phyloP scores from a whole-genome alignment of 1,140 invertebrate genomes.

The Scaptomyza pallida region DNA sequence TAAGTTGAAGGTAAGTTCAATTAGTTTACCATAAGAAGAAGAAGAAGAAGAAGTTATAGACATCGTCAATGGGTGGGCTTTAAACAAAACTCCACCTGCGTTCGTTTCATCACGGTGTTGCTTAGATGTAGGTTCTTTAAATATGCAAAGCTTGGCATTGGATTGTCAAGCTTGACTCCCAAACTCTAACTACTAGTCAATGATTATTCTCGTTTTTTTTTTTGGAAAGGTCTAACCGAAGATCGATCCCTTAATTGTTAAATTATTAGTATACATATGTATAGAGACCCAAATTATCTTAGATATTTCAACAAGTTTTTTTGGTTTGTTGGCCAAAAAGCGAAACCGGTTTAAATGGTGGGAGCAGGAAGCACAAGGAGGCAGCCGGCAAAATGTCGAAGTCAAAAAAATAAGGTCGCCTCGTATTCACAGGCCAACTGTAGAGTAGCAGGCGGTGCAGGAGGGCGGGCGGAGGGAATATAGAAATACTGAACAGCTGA shows the following conservation, averaged over 20 bases:
- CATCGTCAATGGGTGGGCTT: constrained; percentile 39
- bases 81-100: not conserved
- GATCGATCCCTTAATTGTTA: no score
- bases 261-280: not conserved
- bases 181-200: no score
- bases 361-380: not conserved
- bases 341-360: constrained; percentile 39
- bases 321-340: constrained; percentile 32
- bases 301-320: constrained; percentile 44
- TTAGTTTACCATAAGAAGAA: constrained; percentile 45
- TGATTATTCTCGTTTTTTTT: no score
- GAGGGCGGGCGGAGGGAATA: not conserved
- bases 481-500: constrained; percentile 27
- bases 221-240: no score
- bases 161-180: no score
- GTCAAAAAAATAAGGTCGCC: constrained; percentile 61
- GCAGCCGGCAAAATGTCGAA: constrained; percentile 54
- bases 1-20: constrained; percentile 71
- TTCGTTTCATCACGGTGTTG: constrained; percentile 36
- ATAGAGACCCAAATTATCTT: not conserved
- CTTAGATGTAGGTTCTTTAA: constrained; percentile 13
- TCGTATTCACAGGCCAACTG: constrained; percentile 1
- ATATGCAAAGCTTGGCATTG: constrained; percentile 75
- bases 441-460: no score
- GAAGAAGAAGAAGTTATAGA: constrained; percentile 44